Evolutionary conservation across 1,140 invertebrate species (phyloP).

Genomic region (Bathynomus jamesi): DNA sequence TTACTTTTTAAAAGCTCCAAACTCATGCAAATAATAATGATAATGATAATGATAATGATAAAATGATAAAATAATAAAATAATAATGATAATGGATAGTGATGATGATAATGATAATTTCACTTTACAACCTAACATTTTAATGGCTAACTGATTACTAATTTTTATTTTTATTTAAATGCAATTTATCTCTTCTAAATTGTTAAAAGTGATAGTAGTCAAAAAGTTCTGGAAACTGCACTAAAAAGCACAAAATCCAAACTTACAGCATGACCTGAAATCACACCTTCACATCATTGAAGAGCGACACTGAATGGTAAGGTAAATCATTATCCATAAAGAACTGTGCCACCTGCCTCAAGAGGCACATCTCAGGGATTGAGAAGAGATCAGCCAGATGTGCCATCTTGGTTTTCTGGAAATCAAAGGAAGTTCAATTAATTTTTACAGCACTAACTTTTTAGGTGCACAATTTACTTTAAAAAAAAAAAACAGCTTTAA

Average conservation of each 20-base stretch:
- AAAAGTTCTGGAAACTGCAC: too few species aligned
- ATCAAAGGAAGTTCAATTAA: too few species aligned
- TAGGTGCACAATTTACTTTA: too few species aligned
- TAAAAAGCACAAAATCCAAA: neutral
- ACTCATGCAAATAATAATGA: neutral
- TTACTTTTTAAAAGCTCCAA: too few species aligned
- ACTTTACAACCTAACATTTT: neutral
- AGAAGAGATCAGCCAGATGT: conserved; percentile 93
- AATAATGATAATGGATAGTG: neutral
- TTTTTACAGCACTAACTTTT: too few species aligned
- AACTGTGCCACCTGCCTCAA: conserved; percentile 89
- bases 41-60: neutral
- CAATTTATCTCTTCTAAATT: too few species aligned
- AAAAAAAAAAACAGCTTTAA: too few species aligned
- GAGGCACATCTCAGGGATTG: conserved; percentile 89
- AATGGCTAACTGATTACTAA: too few species aligned
- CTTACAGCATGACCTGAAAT: conserved; percentile 8
- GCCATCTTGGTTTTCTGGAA: conserved; percentile 71
- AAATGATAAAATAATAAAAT: neutral
- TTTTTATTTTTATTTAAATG: too few species aligned
- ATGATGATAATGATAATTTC: neutral
- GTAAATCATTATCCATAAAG: conserved; percentile 79
- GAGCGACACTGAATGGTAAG: conserved; percentile 90
- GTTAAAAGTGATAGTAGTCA: too few species aligned
- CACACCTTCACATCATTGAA: conserved; percentile 88